Conservation (phyloP, 1,140 invertebrate genomes). For the Bombus impatiens region DNA sequence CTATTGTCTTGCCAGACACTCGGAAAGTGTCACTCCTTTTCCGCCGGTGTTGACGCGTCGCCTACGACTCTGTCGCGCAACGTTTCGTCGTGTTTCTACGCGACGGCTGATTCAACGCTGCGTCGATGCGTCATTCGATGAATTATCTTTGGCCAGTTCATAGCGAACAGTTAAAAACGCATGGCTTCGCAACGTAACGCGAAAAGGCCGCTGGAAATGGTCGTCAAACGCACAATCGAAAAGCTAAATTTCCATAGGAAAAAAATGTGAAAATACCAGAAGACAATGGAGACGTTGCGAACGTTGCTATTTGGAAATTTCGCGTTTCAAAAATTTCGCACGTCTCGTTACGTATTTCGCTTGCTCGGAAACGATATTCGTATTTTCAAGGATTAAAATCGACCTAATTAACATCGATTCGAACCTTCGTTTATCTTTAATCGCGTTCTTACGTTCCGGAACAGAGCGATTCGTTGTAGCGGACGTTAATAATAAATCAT, state of each 20-base stretch:
- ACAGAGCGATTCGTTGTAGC: neutral
- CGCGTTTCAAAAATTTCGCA: neutral
- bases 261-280: too few species aligned
- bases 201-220: accelerated
- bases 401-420: too few species aligned
- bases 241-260: neutral
- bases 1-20: conserved; percentile 57
- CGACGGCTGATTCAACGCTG: neutral
- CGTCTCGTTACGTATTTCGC: too few species aligned
- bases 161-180: too few species aligned
- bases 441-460: neutral
- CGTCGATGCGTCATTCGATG: neutral
- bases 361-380: too few species aligned
- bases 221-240: neutral
- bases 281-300: too few species aligned
- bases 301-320: neutral
- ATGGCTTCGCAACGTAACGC: neutral
- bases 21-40: conserved; percentile 42
- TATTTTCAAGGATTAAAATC: too few species aligned
- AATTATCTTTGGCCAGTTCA: neutral
- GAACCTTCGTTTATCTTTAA: neutral
- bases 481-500: neutral
- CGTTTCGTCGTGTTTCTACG: conserved; percentile 32
- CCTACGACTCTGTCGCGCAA: conserved; percentile 16
- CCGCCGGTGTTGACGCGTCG: conserved; percentile 39